These are phyloP conservation scores for Etheostoma cragini DNA, from an alignment of 2,113 vertebrate species.

Conservation along the genomic window DNA sequence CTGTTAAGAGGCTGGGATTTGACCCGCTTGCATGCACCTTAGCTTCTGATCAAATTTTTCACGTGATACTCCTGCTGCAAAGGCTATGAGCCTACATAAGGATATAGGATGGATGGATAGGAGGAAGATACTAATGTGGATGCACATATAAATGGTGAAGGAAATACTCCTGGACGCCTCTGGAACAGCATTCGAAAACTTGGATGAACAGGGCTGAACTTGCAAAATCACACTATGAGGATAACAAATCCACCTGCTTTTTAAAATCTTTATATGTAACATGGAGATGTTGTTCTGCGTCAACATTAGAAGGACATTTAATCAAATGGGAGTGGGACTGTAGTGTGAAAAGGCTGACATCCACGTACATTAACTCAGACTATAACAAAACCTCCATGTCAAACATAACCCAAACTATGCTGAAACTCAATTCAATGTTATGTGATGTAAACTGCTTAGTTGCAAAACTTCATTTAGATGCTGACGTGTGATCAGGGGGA, in stretches of 20 bases:
- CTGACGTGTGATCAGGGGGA: background rate
- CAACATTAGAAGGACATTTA: background rate
- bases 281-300: background rate
- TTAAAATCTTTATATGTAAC: background rate
- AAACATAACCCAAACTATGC: background rate
- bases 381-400: background rate
- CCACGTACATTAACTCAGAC: background rate
- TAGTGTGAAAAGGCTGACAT: background rate
- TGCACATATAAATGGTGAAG: background rate
- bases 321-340: background rate
- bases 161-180: background rate
- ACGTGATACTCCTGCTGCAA: constrained; percentile 32
- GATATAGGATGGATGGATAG: background rate
- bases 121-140: too few relatives aligned
- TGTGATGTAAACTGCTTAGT: background rate
- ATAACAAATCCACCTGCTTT: background rate
- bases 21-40: constrained; percentile 4
- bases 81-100: background rate
- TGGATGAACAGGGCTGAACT: background rate
- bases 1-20: constrained; percentile 1
- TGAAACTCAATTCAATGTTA: background rate
- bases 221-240: background rate
- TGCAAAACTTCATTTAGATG: background rate
- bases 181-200: background rate
- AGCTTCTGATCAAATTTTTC: constrained; percentile 8